These are phyloP conservation scores for Cygnus buccinator DNA, from an alignment of 2,113 vertebrate species.

Conservation along the genomic window DNA sequence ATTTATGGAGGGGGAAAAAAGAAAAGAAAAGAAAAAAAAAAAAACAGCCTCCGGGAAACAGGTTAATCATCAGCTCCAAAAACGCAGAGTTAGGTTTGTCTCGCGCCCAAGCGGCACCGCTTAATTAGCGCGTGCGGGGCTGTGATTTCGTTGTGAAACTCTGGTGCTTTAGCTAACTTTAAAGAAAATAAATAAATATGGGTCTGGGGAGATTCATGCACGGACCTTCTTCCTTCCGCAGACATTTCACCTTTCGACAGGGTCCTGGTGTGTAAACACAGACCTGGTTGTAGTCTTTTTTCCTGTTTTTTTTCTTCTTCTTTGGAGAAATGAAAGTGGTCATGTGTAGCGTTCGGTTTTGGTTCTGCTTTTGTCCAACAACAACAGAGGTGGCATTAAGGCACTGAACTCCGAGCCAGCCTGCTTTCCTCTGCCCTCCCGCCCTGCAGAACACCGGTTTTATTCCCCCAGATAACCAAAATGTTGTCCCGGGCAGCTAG, in stretches of 20 bases:
- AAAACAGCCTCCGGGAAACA: not conserved
- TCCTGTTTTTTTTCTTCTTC: too few relatives aligned
- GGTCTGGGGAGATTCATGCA: not conserved
- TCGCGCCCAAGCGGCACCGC: not conserved
- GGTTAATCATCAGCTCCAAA: conserved; percentile 33
- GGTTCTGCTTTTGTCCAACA: not conserved
- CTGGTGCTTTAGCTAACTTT: not conserved
- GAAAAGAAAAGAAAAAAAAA: too few relatives aligned
- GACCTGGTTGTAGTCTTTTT: not conserved
- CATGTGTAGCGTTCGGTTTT: not conserved
- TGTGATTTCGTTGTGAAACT: not conserved
- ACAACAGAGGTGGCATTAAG: not conserved
- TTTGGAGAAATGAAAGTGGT: not conserved
- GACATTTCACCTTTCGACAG: not conserved
- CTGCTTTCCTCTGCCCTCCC: not conserved
- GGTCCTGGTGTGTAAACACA: not conserved
- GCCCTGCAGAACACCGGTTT: not conserved
- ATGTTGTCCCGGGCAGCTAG: not conserved
- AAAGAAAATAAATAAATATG: not conserved
- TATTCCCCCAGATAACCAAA: too few relatives aligned
- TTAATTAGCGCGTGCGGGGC: not conserved
- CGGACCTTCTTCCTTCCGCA: not conserved
- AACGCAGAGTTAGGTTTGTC: not conserved
- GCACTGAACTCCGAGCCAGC: not conserved
- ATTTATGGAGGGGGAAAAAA: not conserved